Base-by-base conservation (phyloP, 1,140 invertebrate genomes). In the Ceratina australensis region DNA sequence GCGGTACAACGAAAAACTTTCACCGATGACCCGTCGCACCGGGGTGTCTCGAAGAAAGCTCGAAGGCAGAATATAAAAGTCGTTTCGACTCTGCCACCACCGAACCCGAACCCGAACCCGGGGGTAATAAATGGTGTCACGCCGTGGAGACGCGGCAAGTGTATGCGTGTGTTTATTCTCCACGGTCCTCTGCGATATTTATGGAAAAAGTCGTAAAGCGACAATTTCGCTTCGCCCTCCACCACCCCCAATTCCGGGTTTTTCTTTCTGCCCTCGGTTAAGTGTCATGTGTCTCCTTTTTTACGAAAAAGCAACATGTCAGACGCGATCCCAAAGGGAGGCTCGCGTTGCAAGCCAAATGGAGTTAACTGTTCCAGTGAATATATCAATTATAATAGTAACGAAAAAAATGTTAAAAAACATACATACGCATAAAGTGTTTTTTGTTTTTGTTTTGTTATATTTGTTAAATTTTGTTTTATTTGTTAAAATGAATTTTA, bases 231-330 rank as follows among this genome's bases (percentile, higher is more conserved):
- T 24, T 8, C 8, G 16, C 20, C 22, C 69, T 61, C 28, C 18
- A 5, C 28, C 33, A 22, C 24, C 42, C 18, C n/a, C 15, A 54
- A 16, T 16, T 54, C 20, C 5, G 8, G 0, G 26, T 54, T 71
- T 54, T 69, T 61, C 15, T 22, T 0, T 18, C 3, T 42, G 33
- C 33, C 33, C 33, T 42, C 33, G 33, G 33, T 10, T 42, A 42
- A 18, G 67, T 74, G 72, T 74, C 61, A 61, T 65, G 57, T 77
- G 57, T 78, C 67, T 28, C 3, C n/a, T 78, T 72, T n/a, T 78
- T 50, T 72, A 42, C 15, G 0, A 20, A 20, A 47, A 20, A 22
- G 13, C 16, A 60, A 18, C 33, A 26, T 4, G 16, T 20, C 28
- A 3, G 7, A 18, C 16, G 8, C 1, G 33, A 5, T 10, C 18